A percentile compares a stretch with the other conserved stretches of the same genome.
Conservation (phyloP, 1,140 invertebrate species). For the Drosophila arawakana region DNA sequence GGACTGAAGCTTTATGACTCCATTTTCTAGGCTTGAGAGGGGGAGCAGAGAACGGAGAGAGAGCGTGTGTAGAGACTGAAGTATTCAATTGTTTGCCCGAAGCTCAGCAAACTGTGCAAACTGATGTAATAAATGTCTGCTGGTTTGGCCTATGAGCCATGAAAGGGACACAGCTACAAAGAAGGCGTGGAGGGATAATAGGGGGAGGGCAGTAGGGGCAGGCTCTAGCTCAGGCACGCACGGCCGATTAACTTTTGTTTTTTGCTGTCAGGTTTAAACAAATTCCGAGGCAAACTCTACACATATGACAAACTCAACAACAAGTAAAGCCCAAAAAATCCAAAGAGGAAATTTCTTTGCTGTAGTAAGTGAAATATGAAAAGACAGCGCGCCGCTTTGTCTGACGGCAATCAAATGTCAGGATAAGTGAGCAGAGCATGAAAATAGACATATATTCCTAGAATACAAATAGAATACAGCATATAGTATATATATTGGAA, state of each 20-base stretch:
- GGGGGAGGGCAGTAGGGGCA: background rate
- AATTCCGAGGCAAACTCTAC: conserved; percentile 38
- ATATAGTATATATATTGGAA: background rate
- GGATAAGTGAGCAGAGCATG: conserved; percentile 51
- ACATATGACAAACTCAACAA: conserved; percentile 16
- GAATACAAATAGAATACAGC: background rate
- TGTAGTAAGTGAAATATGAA: conserved; percentile 17
- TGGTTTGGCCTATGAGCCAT: conserved; percentile 25
- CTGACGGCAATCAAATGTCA: conserved; percentile 40
- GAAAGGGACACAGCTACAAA: conserved; percentile 36
- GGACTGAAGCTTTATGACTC: conserved; percentile 61
- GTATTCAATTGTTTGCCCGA: conserved; percentile 46
- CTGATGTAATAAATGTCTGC: conserved; percentile 62
- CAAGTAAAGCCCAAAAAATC: background rate
- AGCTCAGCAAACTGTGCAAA: conserved; percentile 60
- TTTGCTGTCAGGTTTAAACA: conserved; percentile 53
- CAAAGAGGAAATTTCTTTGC: conserved; percentile 35
- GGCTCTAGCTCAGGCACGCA: conserved; percentile 11
- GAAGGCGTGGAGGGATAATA: background rate
- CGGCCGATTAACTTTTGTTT: conserved; percentile 32
- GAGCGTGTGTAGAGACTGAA: background rate
- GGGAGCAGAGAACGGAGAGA: background rate
- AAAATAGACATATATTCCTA: background rate
- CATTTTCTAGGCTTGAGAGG: conserved; percentile 29
- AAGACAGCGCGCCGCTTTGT: conserved; percentile 64